phyloP scores from a whole-genome alignment of 1,140 invertebrate species.

The Trachymyrmex septentrionalis region DNA sequence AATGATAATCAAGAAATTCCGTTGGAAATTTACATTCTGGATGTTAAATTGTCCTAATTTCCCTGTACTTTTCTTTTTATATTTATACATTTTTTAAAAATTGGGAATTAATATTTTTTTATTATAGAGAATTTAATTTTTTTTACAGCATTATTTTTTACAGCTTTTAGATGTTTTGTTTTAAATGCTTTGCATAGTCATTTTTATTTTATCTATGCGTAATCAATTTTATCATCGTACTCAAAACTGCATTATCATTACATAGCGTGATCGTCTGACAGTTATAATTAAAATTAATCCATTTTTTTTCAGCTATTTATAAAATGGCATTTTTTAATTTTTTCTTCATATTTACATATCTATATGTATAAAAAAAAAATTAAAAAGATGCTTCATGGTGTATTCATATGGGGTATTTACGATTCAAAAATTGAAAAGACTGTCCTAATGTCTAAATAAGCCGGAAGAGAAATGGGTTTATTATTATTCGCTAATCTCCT shows the following conservation, averaged over 20 bases:
- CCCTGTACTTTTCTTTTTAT: background rate
- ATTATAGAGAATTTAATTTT: background rate
- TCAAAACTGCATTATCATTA: background rate
- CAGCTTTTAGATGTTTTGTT: background rate
- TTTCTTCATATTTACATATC: too few relatives aligned
- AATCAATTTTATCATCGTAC: too few relatives aligned
- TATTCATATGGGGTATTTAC: too few relatives aligned
- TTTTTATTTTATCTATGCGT: too few relatives aligned
- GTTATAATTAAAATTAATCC: background rate
- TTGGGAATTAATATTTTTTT: background rate
- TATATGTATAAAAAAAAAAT: too few relatives aligned
- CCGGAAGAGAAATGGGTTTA: too few relatives aligned
- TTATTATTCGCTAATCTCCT: background rate
- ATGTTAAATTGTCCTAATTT: background rate
- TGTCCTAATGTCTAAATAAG: too few relatives aligned
- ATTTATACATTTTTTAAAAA: background rate
- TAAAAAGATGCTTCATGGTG: too few relatives aligned
- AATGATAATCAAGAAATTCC: background rate
- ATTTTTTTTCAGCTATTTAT: too few relatives aligned
- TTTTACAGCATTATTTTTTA: background rate
- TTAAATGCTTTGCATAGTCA: too few relatives aligned
- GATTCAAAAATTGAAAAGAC: too few relatives aligned
- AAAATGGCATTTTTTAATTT: too few relatives aligned
- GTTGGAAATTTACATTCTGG: background rate
- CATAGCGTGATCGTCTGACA: background rate